A percentile compares a stretch with the other conserved stretches of the same genome.
These are phyloP conservation scores for Tenthredo scrophulariae DNA, from an alignment of 2,888 invertebrate species.

Conservation along the genomic window DNA sequence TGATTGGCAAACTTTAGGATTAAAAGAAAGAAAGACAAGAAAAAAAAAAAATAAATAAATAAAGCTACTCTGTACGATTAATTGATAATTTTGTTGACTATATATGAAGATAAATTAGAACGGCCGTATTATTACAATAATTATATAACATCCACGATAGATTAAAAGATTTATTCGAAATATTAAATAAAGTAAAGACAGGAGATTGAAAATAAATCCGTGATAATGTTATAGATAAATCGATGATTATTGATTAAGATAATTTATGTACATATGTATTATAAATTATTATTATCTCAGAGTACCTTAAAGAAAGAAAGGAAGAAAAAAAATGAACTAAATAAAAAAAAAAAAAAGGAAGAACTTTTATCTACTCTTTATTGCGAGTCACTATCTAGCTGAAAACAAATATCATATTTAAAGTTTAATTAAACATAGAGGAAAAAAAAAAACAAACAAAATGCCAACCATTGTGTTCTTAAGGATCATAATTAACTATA, in stretches of 20 bases:
- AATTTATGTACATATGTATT: slow-evolving; percentile 76
- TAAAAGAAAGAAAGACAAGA: slow-evolving; percentile 27
- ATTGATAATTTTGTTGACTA: slow-evolving; percentile 58
- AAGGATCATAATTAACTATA: slow-evolving; percentile 67
- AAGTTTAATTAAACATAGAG: slow-evolving; percentile 64
- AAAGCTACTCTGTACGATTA: slow-evolving; percentile 45
- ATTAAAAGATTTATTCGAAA: slow-evolving; percentile 25
- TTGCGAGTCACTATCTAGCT: slow-evolving; percentile 55
- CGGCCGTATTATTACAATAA: slow-evolving; percentile 36
- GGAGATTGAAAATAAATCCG: slow-evolving; percentile 22
- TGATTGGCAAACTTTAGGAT: slow-evolving; percentile 48
- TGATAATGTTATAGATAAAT: slow-evolving; percentile 61
- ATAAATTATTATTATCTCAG: slow-evolving; percentile 73
- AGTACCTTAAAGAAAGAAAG: slow-evolving; percentile 67
- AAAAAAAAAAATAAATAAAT: slow-evolving; percentile 5
- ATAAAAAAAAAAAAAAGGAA: slow-evolving; percentile 56
- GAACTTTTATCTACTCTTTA: slow-evolving; percentile 63
- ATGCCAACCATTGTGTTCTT: slow-evolving; percentile 76
- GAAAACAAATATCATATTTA: slow-evolving; percentile 44
- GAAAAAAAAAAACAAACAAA: slow-evolving; percentile 66
- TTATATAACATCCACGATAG: slow-evolving; percentile 36
- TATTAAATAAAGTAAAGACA: not conserved
- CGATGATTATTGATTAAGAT: slow-evolving; percentile 74
- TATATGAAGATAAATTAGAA: slow-evolving; percentile 47
- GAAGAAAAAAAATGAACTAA: slow-evolving; percentile 51